These are phyloP conservation scores for Strongylocentrotus purpuratus DNA, from an alignment of 35 echinoderm and acorn worm genomes.

Conservation along the genomic window DNA sequence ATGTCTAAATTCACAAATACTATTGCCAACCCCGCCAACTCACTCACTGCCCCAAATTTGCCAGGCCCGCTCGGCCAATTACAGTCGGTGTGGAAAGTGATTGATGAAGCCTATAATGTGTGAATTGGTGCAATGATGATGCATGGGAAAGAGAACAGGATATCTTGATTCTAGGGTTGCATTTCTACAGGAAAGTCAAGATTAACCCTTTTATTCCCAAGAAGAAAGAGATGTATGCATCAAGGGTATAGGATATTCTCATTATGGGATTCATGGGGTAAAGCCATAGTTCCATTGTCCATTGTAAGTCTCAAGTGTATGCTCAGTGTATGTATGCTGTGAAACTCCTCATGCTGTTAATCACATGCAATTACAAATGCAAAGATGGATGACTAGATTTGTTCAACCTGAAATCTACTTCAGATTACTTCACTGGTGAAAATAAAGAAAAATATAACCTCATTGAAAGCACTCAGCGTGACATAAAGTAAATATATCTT, in stretches of 20 bases:
- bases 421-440: background rate
- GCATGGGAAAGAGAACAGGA: background rate
- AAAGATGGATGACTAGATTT: background rate
- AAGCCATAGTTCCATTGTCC: background rate
- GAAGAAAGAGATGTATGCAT: background rate
- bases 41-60: slow-evolving; percentile 7
- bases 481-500: background rate
- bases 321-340: background rate
- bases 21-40: slow-evolving; percentile 17
- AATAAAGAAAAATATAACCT: background rate
- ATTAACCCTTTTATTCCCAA: background rate
- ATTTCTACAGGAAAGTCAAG: background rate
- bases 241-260: background rate
- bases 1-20: slow-evolving; percentile 49
- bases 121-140: slow-evolving; percentile 47
- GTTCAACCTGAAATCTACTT: background rate
- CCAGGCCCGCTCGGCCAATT: background rate
- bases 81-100: slow-evolving; percentile 20
- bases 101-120: slow-evolving; percentile 39
- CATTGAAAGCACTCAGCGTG: background rate
- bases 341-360: background rate
- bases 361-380: background rate
- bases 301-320: background rate
- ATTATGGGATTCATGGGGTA: background rate
- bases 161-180: background rate